These are phyloP conservation scores for Xylota segnis DNA, from an alignment of 2,888 invertebrate species.

Conservation along the genomic window DNA sequence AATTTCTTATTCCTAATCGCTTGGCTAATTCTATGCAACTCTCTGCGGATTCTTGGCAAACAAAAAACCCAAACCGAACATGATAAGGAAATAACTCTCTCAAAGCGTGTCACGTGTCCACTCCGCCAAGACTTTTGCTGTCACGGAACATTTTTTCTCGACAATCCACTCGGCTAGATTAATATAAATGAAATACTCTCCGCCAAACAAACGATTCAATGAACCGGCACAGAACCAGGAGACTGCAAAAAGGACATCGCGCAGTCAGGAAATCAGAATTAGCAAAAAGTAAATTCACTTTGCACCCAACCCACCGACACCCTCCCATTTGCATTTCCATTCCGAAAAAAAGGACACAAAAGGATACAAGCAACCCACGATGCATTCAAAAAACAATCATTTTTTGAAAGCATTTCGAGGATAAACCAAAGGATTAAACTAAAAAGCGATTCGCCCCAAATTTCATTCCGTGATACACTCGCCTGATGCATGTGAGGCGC, in stretches of 20 bases:
- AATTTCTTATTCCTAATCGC: constrained; percentile 30
- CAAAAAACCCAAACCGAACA: background rate
- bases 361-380: background rate
- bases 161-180: constrained; percentile 32
- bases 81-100: constrained; percentile 21
- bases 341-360: too few relatives aligned
- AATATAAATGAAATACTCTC: constrained; percentile 7
- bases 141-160: constrained; percentile 42
- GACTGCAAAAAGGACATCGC: constrained; percentile 15
- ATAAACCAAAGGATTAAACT: constrained; percentile 55
- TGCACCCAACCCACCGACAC: constrained; percentile 12
- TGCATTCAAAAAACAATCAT: constrained; percentile 7
- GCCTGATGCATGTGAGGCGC: constrained; percentile 74
- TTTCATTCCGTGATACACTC: constrained; percentile 73
- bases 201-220: constrained; percentile 39
- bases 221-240: background rate
- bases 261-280: constrained; percentile 69
- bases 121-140: constrained; percentile 17
- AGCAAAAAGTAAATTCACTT: constrained; percentile 51
- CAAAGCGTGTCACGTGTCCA: constrained; percentile 52
- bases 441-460: constrained; percentile 60
- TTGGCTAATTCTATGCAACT: constrained; percentile 46
- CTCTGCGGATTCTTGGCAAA: background rate
- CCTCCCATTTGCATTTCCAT: background rate
- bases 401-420: background rate